Base-by-base conservation (phyloP, 1,140 invertebrate genomes). In the Hypothenemus hampei region DNA sequence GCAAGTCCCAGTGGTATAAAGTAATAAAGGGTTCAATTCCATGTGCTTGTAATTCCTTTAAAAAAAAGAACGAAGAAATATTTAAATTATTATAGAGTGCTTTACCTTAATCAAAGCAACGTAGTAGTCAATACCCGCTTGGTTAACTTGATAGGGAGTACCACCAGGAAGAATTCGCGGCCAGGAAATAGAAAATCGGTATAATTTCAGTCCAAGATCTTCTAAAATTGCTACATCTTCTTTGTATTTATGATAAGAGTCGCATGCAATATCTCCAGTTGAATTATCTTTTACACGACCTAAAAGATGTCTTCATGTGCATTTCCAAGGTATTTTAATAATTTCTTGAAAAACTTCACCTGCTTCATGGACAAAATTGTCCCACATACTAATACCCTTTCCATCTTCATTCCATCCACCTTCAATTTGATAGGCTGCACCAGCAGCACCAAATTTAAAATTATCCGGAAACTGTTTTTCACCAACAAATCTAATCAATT, bases 101-200 rank as follows among this genome's bases (percentile, higher is more conserved):
- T 18, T 4, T 39, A 49, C 47, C 47, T 57, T 31, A 11, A 79
- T 74, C 1, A 81, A 48, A 19, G 71, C 65, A 31, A 81, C 78
- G 66, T 86, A 86, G 62, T 84, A 85, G 4, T 59, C 36, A 6
- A 61, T 21, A 3, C 60, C 60, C 5, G 23, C 22, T 49, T 51
- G 29, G 48, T 56, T 61, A n/a, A 61, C 47, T 5, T 39, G 16
- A 29, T 45, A 44, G 8, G 35, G 19, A 10, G 21, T 29, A 20
- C 60, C 60, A 24, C 29, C 40, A 18, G 67, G 67, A 23, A 69
- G 39, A 35, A 69, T 57, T 49, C 79, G 61, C 3, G 77, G 56
- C 82, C 81, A 84, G 6, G 79, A 78, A 49, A 85, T 69, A 0
- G 81, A 85, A 64, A 83, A 75, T 18, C 81, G 67, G 47, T 77